Evolutionary conservation across 2,888 invertebrate species (phyloP), one percentile per base, ranked within the genome.

Genomic region (Galeruca laticollis): DNA sequence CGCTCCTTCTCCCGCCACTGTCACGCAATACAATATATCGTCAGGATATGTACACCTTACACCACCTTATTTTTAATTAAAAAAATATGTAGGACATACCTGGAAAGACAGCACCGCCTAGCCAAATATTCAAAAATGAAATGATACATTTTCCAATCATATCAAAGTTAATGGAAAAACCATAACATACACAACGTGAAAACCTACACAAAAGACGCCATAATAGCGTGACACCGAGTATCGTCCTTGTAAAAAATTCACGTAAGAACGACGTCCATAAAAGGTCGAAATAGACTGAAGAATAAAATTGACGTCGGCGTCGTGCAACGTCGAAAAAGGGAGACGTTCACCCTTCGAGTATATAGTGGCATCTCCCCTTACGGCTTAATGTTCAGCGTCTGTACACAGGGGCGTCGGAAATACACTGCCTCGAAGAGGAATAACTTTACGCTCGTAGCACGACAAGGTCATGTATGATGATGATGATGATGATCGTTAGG

Each of bases 261-360:
- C 56, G 40, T 54, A 40, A 56, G 43, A 57, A 33, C 65, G 57
- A 33, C 65, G 57, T 6, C 15, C 33, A 20, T 37, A 54, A 60
- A 43, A 47, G 59, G 51, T 49, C 49, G 47, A 66, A 26, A 56
- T 66, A 37, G 31, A 51, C 31, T n/a, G 49, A 51, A 35, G 21
- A 60, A 37, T 37, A 31, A 60, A 66, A 66, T 59, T 57, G 59
- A 59, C 66, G 66, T 66, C 66, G 66, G 66, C 66, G 66, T 66
- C 66, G 49, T 66, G 66, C 20, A 49, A 59, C 59, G 54, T 49
- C 33, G 51, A 47, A 57, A 60, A 37, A 51, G 66, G 60, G 66
- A 66, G 66, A 66, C 66, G 43, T 66, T 66, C 66, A 66, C 66
- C 66, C 66, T 66, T 59, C 59, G 15, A 66, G 59, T 59, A 56